These are phyloP conservation scores for Zygothrica quintamaculata DNA, from an alignment of 2,888 invertebrate genomes.

Conservation along the genomic window DNA sequence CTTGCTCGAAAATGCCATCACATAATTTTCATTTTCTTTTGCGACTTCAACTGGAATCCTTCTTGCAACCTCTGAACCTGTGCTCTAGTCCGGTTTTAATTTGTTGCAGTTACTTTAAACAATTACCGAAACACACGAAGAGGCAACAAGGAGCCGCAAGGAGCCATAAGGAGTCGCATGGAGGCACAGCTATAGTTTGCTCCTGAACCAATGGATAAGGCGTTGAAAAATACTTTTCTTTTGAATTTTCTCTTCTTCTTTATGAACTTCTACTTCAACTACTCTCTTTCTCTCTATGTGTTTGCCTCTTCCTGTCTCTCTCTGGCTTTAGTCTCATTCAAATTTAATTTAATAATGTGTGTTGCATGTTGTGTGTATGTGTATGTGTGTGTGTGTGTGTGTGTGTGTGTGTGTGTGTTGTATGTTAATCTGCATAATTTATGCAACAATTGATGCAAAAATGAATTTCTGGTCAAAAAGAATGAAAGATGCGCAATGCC, in stretches of 20 bases:
- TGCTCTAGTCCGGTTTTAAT: constrained; percentile 28
- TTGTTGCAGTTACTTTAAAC: constrained; percentile 65
- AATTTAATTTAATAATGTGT: constrained; percentile 54
- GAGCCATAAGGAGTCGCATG: constrained; percentile 2
- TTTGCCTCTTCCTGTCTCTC: not conserved
- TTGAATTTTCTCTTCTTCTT: constrained; percentile 1
- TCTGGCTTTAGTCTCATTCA: constrained; percentile 5
- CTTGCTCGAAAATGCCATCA: constrained; percentile 18
- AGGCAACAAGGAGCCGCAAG: constrained; percentile 31
- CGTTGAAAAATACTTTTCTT: not conserved
- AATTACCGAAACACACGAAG: constrained; percentile 66
- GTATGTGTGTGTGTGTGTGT: constrained; percentile 5
- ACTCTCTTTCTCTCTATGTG: no score
- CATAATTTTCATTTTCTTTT: constrained; percentile 32
- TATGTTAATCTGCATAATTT: constrained; percentile 75
- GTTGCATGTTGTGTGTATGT: constrained; percentile 4
- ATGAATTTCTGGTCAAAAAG: constrained; percentile 62
- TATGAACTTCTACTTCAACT: constrained; percentile 17
- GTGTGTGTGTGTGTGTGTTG: constrained; percentile 17
- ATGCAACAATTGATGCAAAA: constrained; percentile 76
- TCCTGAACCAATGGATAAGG: not conserved
- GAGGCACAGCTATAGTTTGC: not conserved
- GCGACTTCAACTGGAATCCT: constrained; percentile 5
- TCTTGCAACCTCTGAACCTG: not conserved
- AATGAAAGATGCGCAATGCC: constrained; percentile 45